Conservation (phyloP, 2,113 vertebrate genomes). For the Cranoglanis bouderius region DNA sequence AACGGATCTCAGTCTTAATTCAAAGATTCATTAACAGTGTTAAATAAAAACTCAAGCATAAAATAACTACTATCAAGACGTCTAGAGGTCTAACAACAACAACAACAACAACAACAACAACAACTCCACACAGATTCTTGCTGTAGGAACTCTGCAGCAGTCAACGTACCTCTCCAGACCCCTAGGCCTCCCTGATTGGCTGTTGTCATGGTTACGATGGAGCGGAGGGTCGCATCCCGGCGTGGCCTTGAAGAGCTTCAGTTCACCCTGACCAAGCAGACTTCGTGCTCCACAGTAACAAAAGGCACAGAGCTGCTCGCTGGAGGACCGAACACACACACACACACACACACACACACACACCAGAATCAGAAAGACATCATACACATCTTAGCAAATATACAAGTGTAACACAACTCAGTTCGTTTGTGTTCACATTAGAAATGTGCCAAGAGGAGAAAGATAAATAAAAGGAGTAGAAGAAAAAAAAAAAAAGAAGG, state of each 20-base stretch:
- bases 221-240: conserved; percentile 72
- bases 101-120: background rate
- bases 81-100: background rate
- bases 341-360: conserved; percentile 4
- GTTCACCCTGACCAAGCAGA: conserved; percentile 95
- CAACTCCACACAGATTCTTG: background rate
- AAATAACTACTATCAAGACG: background rate
- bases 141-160: background rate
- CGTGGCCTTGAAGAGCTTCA: conserved; percentile 84
- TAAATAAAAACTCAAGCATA: background rate
- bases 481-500: background rate
- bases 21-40: background rate
- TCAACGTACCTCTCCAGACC: conserved; percentile 65
- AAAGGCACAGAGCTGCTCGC: conserved; percentile 95
- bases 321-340: conserved; percentile 60
- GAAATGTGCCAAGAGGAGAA: background rate
- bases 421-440: background rate
- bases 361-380: background rate
- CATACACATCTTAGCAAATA: background rate
- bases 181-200: conserved; percentile 67
- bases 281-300: conserved; percentile 95
- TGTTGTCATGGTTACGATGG: conserved; percentile 68
- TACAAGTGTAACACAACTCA: background rate
- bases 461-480: background rate
- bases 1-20: background rate